Conservation (phyloP, 2,888 invertebrate species). For the Cerastis rubricosa region DNA sequence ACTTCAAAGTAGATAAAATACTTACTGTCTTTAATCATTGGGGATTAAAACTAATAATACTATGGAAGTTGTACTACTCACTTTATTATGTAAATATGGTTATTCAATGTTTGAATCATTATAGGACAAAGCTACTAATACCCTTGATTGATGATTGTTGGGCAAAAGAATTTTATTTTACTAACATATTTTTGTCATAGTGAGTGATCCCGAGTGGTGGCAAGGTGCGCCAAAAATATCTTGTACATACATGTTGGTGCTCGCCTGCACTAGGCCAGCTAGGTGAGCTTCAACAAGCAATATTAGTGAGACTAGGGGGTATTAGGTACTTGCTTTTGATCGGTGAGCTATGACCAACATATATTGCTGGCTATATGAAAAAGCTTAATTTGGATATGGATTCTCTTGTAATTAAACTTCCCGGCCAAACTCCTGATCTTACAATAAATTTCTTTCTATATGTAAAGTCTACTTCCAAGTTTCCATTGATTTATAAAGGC, state of each 20-base stretch:
- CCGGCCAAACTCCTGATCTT: background rate
- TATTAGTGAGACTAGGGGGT: too few species aligned
- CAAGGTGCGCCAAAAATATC: too few species aligned
- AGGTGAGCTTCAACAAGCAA: too few species aligned
- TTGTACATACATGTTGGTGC: too few species aligned
- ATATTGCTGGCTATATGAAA: too few species aligned
- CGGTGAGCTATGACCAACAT: too few species aligned
- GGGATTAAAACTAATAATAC: background rate
- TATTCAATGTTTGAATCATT: background rate
- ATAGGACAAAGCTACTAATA: background rate
- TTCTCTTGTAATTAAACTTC: conserved; percentile 2
- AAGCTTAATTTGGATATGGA: background rate
- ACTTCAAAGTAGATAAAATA: background rate
- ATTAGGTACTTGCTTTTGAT: too few species aligned
- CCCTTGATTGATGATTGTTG: background rate
- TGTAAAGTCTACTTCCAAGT: background rate
- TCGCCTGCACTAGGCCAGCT: too few species aligned
- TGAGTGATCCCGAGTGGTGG: too few species aligned
- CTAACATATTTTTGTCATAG: conserved; percentile 25
- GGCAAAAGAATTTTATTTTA: background rate
- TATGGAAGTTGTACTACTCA: background rate
- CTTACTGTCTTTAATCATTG: background rate
- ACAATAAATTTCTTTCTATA: background rate
- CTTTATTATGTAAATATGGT: background rate
- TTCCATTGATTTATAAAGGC: background rate